Evolutionary conservation across 1,140 invertebrate genomes (phyloP), one percentile per base, ranked within the genome.

Genomic region (Heliothis virescens): DNA sequence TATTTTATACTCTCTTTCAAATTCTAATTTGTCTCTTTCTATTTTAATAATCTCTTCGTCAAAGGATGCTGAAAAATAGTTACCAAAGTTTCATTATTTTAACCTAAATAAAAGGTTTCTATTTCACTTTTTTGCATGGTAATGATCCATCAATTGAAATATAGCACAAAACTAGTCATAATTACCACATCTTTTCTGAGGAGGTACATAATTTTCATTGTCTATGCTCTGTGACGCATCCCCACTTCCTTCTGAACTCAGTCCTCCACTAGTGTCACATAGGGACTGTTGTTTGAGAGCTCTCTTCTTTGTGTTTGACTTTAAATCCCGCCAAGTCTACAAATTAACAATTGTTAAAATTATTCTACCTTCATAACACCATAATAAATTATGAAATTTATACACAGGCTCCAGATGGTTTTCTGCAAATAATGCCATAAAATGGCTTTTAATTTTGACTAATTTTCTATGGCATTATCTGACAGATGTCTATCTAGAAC

Each of bases 251-350:
- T 80, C 79, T 59, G 73, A 26, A 34, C 80, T 78, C 1, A 69
- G n/a, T 15, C 78, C 79, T 16, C 52, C 21, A 29, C 48, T 59
- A n/a, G 53, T 57, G 12, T 73, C 71, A 55, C 52, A 47, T 2
- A 57, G 52, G 1, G 71, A 41, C 11, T 57, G 52, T n/a, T 55
- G 71, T 59, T 73, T 59, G 7, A 73, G n/a, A 52, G 71, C 21
- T 41, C 80, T 34, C 41, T 84, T 84, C 72, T 80, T 84, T 48
- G 50, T 82, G 73, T 84, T 84, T 34, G 72, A 82, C 62, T 84
- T 84, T 13, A 84, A 47, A 55, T 84, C 80, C 16, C 80, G 65
- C 83, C 83, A 84, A 59, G 83, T 84, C 83, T 84, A 74, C 47
- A 81, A 81, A 48, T 0, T 16, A 75, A 55, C 15, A 47, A 60